Percentiles rank a stretch among this genome's conserved stretches.
These are phyloP conservation scores for Gulo gulo DNA, from an alignment of 2,113 vertebrate genomes.

Conservation along the genomic window DNA sequence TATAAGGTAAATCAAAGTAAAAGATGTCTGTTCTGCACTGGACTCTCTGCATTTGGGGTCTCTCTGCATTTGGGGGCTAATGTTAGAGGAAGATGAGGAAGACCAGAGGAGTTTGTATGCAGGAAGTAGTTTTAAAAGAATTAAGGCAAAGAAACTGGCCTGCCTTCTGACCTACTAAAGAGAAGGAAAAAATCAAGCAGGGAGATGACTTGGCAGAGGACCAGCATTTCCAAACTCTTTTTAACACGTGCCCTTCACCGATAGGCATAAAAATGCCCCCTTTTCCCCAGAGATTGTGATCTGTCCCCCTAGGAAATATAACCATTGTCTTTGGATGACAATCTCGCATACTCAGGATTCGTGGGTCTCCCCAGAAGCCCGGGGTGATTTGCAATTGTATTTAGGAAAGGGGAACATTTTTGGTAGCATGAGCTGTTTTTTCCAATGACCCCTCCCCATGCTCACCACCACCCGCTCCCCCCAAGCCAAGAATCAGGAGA, in stretches of 20 bases:
- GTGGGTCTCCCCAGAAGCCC: background rate
- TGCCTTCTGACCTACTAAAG: background rate
- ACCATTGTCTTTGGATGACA: background rate
- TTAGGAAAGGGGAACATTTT: background rate
- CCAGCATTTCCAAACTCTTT: background rate
- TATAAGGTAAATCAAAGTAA: background rate
- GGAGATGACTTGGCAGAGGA: background rate
- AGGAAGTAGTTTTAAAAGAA: background rate
- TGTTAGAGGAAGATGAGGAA: background rate
- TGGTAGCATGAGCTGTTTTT: background rate
- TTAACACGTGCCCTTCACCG: background rate
- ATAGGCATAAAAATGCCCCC: background rate
- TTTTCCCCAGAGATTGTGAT: background rate
- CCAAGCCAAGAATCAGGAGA: background rate
- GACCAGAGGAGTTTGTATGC: background rate
- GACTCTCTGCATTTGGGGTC: background rate
- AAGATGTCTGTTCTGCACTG: background rate
- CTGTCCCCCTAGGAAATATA: background rate
- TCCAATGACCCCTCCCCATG: background rate
- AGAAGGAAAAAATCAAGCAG: background rate
- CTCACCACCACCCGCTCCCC: background rate
- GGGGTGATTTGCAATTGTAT: background rate
- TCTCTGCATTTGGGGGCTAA: background rate
- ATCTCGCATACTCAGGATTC: background rate
- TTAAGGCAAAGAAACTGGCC: background rate